A percentile compares a stretch with the other conserved stretches of the same genome.
Evolutionary conservation across 1,140 invertebrate genomes (phyloP).

Genomic region (Aleiodes sp.): DNA sequence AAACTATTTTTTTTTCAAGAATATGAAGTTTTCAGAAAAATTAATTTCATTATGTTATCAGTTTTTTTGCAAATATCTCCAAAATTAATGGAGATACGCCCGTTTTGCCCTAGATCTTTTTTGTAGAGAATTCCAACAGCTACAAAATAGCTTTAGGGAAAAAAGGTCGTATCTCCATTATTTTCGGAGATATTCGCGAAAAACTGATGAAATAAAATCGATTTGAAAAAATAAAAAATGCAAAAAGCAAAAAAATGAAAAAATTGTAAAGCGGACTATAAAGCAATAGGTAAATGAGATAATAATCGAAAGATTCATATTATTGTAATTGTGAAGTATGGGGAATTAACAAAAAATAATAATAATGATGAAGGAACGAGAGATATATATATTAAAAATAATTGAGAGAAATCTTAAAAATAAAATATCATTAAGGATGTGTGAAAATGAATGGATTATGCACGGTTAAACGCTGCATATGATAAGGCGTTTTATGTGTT

Average conservation of each 20-base stretch:
- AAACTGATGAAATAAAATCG: not conserved
- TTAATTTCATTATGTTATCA: too few relatives aligned
- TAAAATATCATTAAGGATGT: slow-evolving; percentile 1
- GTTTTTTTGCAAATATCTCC: too few relatives aligned
- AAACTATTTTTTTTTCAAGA: too few relatives aligned
- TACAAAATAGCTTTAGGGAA: too few relatives aligned
- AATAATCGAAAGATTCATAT: slow-evolving; percentile 18
- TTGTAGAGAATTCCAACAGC: too few relatives aligned
- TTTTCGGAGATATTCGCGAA: too few relatives aligned
- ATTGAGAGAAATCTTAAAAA: not conserved
- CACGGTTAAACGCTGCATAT: not conserved
- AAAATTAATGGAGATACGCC: too few relatives aligned
- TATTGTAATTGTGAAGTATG: slow-evolving; percentile 27
- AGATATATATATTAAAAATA: slow-evolving; percentile 29
- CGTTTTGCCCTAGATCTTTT: too few relatives aligned
- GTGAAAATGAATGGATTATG: slow-evolving; percentile 3
- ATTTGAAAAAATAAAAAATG: not conserved
- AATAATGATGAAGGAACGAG: not conserved
- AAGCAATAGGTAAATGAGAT: slow-evolving; percentile 13
- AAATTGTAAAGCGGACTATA: not conserved
- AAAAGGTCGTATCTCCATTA: too few relatives aligned
- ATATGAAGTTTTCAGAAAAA: too few relatives aligned
- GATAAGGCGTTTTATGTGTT: not conserved
- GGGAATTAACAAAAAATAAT: slow-evolving; percentile 22
- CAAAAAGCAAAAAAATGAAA: not conserved